Conservation (phyloP, 1,140 invertebrate genomes). For the Cyrtorhinus lividipennis region DNA sequence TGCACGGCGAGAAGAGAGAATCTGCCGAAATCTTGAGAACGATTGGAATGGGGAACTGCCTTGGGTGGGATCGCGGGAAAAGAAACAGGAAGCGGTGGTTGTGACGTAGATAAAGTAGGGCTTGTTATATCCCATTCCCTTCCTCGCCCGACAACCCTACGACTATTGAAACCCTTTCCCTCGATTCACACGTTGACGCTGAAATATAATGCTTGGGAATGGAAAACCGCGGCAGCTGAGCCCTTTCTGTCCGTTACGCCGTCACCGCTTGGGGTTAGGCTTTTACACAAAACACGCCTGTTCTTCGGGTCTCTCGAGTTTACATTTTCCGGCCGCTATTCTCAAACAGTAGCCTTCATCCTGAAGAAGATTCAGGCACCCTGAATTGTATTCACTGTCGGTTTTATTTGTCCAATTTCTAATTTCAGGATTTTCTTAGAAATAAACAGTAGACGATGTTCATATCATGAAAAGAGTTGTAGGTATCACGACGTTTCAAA, state of each 20-base stretch:
- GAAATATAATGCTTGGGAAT: not conserved
- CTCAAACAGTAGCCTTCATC: too few species aligned
- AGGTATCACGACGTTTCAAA: too few species aligned
- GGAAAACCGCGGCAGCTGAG: not conserved
- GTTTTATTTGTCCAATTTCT: too few species aligned
- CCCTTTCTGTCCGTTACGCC: not conserved
- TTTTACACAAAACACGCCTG: too few species aligned
- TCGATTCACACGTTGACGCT: not conserved
- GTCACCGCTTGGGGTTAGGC: not conserved
- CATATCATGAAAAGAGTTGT: too few species aligned
- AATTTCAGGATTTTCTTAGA: too few species aligned
- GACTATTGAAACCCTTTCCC: conserved; percentile 1
- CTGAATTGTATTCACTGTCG: too few species aligned
- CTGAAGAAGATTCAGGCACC: too few species aligned
- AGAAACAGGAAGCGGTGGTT: not conserved
- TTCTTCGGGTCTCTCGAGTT: too few species aligned
- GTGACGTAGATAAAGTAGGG: not conserved
- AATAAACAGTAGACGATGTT: too few species aligned
- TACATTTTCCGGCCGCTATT: too few species aligned
- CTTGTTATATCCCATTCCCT: not conserved
- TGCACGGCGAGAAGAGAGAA: not conserved
- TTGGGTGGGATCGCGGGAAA: not conserved
- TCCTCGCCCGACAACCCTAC: not conserved
- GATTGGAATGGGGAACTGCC: not conserved
- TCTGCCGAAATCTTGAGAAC: not conserved